Base-by-base conservation (phyloP, 2,113 vertebrate genomes). In the Saccopteryx leptura region DNA sequence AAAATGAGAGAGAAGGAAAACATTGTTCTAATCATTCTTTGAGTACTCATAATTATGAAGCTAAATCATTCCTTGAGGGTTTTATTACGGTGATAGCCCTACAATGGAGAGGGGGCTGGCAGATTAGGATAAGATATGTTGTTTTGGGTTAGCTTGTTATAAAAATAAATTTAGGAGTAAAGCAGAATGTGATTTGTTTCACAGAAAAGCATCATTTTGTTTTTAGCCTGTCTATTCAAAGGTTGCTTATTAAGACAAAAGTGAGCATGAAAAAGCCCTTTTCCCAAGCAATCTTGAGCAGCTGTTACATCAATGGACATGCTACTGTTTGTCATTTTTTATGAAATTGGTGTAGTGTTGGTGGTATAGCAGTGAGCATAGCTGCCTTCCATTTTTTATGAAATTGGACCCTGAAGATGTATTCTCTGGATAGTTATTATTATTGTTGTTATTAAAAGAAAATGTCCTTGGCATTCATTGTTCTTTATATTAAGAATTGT, bases 21-120 rank as follows among this genome's bases (percentile, higher is more conserved):
- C 75, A 89, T 50, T 86, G 23, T 74, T 91, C 94, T 95, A 98
- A 90, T 98, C 31, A 96, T 94, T 97, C 90, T 97, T 72, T 92
- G 95, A 95, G 86, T 95, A 81, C 48, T 97, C 95, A 88, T 87
- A 98, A 97, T 98, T 96, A 95, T 71, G 63, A 85, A 72, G 14
- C 52, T 96, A 93, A 97, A 94, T 97, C 60, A 96, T 92, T 97
- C 85, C 89, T 97, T 97, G 92, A 94, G 95, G 90, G 58, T 89
- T 83, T 72, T 72, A 93, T 94, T 91, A 76, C 15, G 1, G 31
- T 83, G 61, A 54, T 76, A 96, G 12, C 24, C 68, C 10, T 89
- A 94, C 66, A 84, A 85, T 31, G 58, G 52, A 96, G 93, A 96
- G 63, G 48, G 26, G 18, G 1, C 8, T 63, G 80, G 11, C 21